Evolutionary conservation across 2,888 invertebrate species (phyloP).

Genomic region (Drosophila anomelani): DNA sequence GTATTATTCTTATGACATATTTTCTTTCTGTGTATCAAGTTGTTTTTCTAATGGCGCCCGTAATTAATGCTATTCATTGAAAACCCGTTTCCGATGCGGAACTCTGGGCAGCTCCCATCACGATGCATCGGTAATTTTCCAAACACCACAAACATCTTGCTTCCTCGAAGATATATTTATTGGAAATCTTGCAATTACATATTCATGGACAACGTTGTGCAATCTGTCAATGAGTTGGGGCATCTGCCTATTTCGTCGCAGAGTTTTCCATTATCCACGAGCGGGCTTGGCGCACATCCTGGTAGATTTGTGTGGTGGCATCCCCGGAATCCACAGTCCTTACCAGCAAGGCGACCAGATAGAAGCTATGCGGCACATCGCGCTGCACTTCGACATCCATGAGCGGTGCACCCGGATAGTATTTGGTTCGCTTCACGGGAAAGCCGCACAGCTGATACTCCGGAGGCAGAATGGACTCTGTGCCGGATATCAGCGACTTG

Average conservation of each 20-base stretch:
- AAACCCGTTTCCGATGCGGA: constrained; percentile 55
- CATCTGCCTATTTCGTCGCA: constrained; percentile 5
- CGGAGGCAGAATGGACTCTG: constrained; percentile 27
- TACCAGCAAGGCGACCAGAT: constrained; percentile 52
- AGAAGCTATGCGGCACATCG: constrained; percentile 52
- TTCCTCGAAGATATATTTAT: constrained; percentile 10
- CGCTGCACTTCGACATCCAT: constrained; percentile 52
- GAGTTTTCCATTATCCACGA: constrained; percentile 50
- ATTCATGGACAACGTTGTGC: not conserved
- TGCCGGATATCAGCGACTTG: constrained; percentile 6
- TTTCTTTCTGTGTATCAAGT: constrained; percentile 1
- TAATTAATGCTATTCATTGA: constrained; percentile 21
- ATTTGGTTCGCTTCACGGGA: constrained; percentile 39
- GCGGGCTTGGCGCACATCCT: constrained; percentile 50
- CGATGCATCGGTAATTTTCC: constrained; percentile 21
- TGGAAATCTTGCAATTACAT: not conserved
- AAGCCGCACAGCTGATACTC: constrained; percentile 57
- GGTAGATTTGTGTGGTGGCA: constrained; percentile 36
- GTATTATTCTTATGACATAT: not conserved
- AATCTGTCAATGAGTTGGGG: not conserved
- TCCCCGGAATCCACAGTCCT: not conserved
- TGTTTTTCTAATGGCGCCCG: constrained; percentile 2
- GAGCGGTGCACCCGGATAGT: constrained; percentile 48
- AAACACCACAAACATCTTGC: constrained; percentile 10
- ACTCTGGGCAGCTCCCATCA: constrained; percentile 22